Evolutionary conservation across 1,140 invertebrate genomes (phyloP), one percentile per base, ranked within the genome.

Genomic region (Psix sp.): DNA sequence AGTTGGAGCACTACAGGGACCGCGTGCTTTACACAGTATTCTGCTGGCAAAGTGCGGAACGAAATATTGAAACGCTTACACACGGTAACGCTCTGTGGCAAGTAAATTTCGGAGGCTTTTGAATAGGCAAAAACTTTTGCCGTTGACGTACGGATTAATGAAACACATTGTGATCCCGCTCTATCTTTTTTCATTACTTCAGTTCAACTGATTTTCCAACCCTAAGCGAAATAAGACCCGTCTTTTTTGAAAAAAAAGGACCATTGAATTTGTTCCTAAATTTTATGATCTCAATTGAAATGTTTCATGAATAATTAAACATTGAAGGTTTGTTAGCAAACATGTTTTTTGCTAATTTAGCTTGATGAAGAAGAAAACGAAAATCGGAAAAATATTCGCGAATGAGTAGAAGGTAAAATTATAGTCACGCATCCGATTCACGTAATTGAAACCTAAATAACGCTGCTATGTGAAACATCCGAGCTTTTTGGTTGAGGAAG

Each of bases 371-470:
- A 26, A 15, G 2, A n/a, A 26, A 51, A 66, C 26, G 38, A 29
- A 18, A 36, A 29, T 59, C 52, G 43, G 43, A 57, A 29, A 38
- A 33, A 40, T 49, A 57, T 66, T 66, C 39, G 38, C 18, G 17
- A 14, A 52, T 45, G 52, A 45, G 65, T 52, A 33, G 31, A 52
- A 52, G 39, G 48, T 45, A 31, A 21, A 51, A 67, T 59, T 46
- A 6, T 48, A 48, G 62, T 66, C 29, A 60, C 65, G 54, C 54
- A 60, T 59, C 17, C 36, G 54, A 26, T 52, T 59, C 31, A 31
- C 46, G 39, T 68, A 59, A 68, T 68, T 68, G 54, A 68, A 68
- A 59, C 31, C 46, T 52, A 48, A 52, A 68, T 54, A 52, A 67
- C 39, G 49, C 46, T 45, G 48, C 48, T 59, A 52, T 36, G 54